Base-by-base conservation (phyloP, 2,113 vertebrate genomes). In the Engystomops pustulosus region DNA sequence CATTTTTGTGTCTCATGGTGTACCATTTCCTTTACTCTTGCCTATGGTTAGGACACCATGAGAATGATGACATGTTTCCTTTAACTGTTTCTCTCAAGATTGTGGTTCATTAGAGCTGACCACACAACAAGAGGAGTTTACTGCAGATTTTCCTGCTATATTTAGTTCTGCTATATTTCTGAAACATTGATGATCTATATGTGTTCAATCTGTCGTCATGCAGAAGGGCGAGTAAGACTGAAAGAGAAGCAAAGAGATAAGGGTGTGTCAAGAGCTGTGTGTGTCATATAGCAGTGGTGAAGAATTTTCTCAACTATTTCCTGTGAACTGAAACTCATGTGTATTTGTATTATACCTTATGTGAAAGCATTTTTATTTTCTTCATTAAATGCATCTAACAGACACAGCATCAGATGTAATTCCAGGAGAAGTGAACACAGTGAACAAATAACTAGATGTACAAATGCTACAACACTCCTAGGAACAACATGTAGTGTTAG, bases 361-460 rank as follows among this genome's bases (percentile, higher is more conserved):
- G 15, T 8, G 47, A 27, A 69, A 20, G 41, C 38, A 36, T 70
- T 41, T 36, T 9, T 1, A 7, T 45, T 45, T 7, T 45, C 6
- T 45, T 45, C 44, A 11, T 45, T 12, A 45, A 8, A 41, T 41
- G 38, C 27, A 8, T 76, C 8, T 30, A 6, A 36, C 12, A 34
- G 30, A 25, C 30, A 75, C 23, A 55, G 4, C 15, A 49, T 32
- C 17, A 4, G 6, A 12, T 6, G 20, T 49, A 36, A 27, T 79
- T 44, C 76, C 55, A 79, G 53, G 34, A 62, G 60, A 55, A 62
- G 76, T 79, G n/a, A n/a, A n/a, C 53, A 27, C 6, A 79, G 20
- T 11, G 12, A 55, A 62, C 32, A 27, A 18, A 58, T 58, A 23
- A 10, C n/a, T 20, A 58, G 30, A 58, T 27, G 18, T 38, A 38